Evolutionary conservation across 2,888 invertebrate species (phyloP).

Genomic region (Leptothorax acervorum): DNA sequence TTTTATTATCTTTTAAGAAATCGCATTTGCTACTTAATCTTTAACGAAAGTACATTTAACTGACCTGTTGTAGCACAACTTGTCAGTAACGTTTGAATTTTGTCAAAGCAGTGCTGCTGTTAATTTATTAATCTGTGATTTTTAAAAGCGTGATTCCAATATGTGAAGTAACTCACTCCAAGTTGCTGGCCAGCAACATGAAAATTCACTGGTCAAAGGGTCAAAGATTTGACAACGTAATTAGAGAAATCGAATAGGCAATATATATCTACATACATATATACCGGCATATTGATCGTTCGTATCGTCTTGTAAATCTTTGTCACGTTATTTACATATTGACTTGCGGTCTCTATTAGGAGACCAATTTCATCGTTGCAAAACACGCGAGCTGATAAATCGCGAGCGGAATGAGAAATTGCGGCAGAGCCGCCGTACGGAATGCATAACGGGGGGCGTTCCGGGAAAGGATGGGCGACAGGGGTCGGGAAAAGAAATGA

Average conservation of each 20-base stretch:
- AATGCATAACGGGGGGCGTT: slow-evolving; percentile 12
- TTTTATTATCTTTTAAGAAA: neutral
- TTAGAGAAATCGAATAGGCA: neutral
- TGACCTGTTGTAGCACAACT: no score
- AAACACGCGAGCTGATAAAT: slow-evolving; percentile 10
- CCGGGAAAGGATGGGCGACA: neutral
- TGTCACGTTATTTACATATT: slow-evolving; percentile 18
- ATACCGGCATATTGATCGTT: neutral
- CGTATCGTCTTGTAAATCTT: neutral
- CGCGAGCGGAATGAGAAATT: slow-evolving; percentile 24
- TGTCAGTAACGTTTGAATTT: no score
- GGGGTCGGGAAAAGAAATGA: slow-evolving; percentile 34
- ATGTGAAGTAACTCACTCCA: neutral
- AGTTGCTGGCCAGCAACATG: neutral
- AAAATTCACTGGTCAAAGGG: neutral
- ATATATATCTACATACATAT: neutral
- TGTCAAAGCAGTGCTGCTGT: neutral
- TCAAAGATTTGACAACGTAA: neutral
- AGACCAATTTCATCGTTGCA: neutral
- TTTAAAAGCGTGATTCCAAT: neutral
- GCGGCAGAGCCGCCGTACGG: neutral
- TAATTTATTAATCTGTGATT: neutral
- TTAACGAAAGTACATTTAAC: no score
- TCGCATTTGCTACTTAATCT: no score
- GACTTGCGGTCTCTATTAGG: neutral